Evolutionary conservation across 2,113 vertebrate species (phyloP).

Genomic region (Halcyon malimbica): DNA sequence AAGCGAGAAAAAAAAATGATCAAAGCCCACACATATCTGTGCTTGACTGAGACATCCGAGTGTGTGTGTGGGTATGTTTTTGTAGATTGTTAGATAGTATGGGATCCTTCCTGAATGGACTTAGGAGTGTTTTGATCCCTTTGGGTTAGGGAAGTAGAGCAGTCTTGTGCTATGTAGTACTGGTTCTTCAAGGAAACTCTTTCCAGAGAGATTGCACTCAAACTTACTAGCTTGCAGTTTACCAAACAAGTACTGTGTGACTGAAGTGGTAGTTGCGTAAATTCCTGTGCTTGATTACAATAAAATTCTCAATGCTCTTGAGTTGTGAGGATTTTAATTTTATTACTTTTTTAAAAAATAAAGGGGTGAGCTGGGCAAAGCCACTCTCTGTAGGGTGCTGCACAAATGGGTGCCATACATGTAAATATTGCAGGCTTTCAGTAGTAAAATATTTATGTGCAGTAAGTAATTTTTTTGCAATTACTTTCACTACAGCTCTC

Average conservation of each 20-base stretch:
- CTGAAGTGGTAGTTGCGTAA: background rate
- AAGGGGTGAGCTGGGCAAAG: background rate
- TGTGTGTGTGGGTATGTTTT: background rate
- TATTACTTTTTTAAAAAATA: background rate
- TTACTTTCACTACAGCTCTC: background rate
- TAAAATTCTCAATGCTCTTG: background rate
- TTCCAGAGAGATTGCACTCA: background rate
- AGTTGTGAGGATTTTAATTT: background rate
- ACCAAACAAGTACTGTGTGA: background rate
- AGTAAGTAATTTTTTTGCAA: background rate
- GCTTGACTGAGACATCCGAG: background rate
- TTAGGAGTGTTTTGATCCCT: background rate
- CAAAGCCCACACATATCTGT: background rate
- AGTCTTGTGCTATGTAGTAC: background rate
- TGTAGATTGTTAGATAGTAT: background rate
- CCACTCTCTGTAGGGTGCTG: background rate
- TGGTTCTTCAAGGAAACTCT: conserved; percentile 29
- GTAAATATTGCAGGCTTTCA: background rate
- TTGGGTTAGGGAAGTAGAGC: background rate
- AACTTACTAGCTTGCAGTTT: background rate
- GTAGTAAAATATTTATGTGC: background rate
- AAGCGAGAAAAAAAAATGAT: rapidly evolving
- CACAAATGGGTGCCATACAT: background rate
- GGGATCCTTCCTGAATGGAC: background rate
- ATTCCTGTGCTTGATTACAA: background rate